Percentiles rank a stretch among this genome's conserved stretches.
Evolutionary conservation across 64 coral and sea anemone genomes (phyloP).

Genomic region (Stylophora pistillata): DNA sequence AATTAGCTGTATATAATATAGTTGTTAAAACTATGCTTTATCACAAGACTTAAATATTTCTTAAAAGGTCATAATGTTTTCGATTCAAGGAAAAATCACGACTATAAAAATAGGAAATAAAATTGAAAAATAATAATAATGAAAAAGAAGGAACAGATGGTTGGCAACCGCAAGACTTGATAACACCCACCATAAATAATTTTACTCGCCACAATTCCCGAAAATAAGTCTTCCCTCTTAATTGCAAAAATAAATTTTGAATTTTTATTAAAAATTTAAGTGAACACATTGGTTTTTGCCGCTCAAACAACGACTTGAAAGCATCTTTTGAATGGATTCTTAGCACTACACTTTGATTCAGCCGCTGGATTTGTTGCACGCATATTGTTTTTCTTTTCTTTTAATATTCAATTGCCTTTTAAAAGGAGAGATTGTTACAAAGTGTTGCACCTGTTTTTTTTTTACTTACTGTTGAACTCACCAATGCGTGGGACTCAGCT

Average conservation of each 20-base stretch:
- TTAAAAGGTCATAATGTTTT: too few relatives aligned
- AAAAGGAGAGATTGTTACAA: neutral
- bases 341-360: constrained; percentile 10
- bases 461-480: neutral
- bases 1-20: too few relatives aligned
- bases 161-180: neutral
- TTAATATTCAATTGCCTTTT: neutral
- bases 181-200: neutral
- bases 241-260: neutral
- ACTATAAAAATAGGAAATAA: too few relatives aligned
- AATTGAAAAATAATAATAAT: too few relatives aligned
- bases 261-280: constrained; percentile 14
- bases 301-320: neutral
- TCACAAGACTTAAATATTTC: too few relatives aligned
- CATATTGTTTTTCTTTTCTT: neutral
- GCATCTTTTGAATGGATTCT: neutral
- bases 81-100: too few relatives aligned
- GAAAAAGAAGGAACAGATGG: neutral
- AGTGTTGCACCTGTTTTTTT: constrained; percentile 12
- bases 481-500: constrained; percentile 13
- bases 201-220: constrained; percentile 6
- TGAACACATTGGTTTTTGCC: neutral
- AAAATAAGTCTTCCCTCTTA: neutral
- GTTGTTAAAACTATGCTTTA: too few relatives aligned
- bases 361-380: neutral